phyloP scores from a whole-genome alignment of 2,113 vertebrate genomes.

The Columba livia region DNA sequence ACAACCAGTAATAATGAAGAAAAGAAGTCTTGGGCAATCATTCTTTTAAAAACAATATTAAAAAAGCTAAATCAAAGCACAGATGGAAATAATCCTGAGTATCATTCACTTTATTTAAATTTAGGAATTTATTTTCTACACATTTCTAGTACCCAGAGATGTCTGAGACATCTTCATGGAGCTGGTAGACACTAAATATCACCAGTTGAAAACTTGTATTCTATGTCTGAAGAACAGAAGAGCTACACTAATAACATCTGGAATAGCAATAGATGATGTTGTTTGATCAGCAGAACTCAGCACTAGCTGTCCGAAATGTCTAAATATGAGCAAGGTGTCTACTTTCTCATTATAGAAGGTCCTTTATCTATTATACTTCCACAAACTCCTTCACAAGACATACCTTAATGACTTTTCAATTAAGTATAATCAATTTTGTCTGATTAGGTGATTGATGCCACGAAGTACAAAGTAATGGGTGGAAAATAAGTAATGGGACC shows the following conservation, averaged over 20 bases:
- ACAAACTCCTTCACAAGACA: background rate
- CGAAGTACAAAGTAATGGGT: background rate
- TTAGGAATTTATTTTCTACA: background rate
- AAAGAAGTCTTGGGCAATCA: background rate
- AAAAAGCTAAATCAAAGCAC: background rate
- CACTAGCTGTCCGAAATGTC: background rate
- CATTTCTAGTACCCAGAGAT: fast-evolving
- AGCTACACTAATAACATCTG: background rate
- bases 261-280: background rate
- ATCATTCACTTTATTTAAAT: background rate
- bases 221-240: background rate
- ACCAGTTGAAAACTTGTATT: background rate
- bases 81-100: background rate
- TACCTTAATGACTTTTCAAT: background rate
- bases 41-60: background rate
- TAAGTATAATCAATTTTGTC: background rate
- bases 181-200: background rate
- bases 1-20: background rate
- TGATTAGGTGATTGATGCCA: background rate
- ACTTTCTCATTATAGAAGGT: background rate
- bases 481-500: background rate
- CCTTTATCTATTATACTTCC: background rate
- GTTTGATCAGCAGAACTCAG: background rate
- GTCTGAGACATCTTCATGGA: background rate
- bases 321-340: background rate